Conservation (phyloP, 1,140 invertebrate species). For the Sinella curviseta region DNA sequence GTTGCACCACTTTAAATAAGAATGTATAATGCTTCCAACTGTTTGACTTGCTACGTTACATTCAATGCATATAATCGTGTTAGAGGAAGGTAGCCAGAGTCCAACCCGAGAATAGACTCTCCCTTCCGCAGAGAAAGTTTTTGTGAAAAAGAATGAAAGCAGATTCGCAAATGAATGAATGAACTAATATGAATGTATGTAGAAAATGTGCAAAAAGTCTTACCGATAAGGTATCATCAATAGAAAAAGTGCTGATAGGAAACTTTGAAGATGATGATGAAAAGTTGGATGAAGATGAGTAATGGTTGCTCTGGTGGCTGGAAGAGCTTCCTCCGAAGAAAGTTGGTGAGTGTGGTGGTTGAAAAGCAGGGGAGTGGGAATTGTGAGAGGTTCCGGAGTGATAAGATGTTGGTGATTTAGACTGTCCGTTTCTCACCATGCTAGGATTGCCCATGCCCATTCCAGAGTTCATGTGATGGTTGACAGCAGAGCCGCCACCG, state of each 20-base stretch:
- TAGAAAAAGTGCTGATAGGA: constrained; percentile 48
- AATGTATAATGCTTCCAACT: too few relatives aligned
- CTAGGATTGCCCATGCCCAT: not conserved
- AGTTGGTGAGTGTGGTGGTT: constrained; percentile 33
- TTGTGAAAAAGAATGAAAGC: too few relatives aligned
- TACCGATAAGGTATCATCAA: constrained; percentile 47
- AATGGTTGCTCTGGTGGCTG: constrained; percentile 21
- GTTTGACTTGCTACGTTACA: too few relatives aligned
- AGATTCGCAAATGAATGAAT: too few relatives aligned
- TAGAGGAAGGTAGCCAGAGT: too few relatives aligned
- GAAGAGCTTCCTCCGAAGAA: constrained; percentile 35
- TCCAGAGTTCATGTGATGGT: not conserved
- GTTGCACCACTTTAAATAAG: too few relatives aligned
- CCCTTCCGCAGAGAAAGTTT: too few relatives aligned
- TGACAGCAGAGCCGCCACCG: not conserved
- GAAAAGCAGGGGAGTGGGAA: constrained; percentile 39
- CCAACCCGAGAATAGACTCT: too few relatives aligned
- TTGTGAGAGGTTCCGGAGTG: constrained; percentile 30
- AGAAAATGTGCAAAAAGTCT: not conserved
- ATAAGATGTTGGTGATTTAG: constrained; percentile 40
- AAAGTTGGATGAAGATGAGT: constrained; percentile 25
- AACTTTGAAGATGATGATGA: constrained; percentile 38
- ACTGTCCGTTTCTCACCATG: constrained; percentile 30
- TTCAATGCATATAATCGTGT: too few relatives aligned
- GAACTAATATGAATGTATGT: not conserved